Base-by-base conservation (phyloP, 1,140 invertebrate genomes). In the Drosophila tani region DNA sequence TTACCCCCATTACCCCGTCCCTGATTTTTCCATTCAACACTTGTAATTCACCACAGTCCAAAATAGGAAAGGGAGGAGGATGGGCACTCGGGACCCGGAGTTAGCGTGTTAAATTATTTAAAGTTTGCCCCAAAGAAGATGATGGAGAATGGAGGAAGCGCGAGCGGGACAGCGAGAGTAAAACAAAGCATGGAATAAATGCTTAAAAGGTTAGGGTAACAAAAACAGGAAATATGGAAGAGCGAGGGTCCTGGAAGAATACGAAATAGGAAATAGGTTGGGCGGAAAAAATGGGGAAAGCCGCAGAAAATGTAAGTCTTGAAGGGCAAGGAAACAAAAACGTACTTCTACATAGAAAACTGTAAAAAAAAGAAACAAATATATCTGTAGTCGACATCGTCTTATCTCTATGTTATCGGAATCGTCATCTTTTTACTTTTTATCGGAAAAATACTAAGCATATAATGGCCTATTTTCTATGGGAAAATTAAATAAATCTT, bases 61-160 rank as follows among this genome's bases (percentile, higher is more conserved):
- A 57, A 21, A 58, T 47, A 19, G 8, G 50, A 24, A 11, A 14
- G n/a, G 29, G 19, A 0, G 32, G 43, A 8, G 9, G 6, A 24
- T 24, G 21, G 3, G 45, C 17, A 3, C 27, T 12, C 12, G 41
- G 15, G 19, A 19, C 14, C 29, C 4, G 35, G 46, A 59, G 75
- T 46, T 45, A 12, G 35, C 17, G 45, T 73, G 57, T 67, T 87
- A 83, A 87, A 83, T 87, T 88, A 87, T 87, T 87, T 87, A 87
- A 87, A 82, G 71, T 80, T 87, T 47, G 60, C 56, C 38, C 74
- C 58, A 66, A 70, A 70, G 57, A 78, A 78, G 50, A 71, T 46
- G 51, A 70, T 47, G 74, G 55, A 41, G 51, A 40, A 68, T 15
- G 24, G 32, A 43, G 40, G 40, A 40, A 40, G 21, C 47, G 21